These are phyloP conservation scores for Apis laboriosa DNA, from an alignment of 1,140 invertebrate species.

Conservation along the genomic window DNA sequence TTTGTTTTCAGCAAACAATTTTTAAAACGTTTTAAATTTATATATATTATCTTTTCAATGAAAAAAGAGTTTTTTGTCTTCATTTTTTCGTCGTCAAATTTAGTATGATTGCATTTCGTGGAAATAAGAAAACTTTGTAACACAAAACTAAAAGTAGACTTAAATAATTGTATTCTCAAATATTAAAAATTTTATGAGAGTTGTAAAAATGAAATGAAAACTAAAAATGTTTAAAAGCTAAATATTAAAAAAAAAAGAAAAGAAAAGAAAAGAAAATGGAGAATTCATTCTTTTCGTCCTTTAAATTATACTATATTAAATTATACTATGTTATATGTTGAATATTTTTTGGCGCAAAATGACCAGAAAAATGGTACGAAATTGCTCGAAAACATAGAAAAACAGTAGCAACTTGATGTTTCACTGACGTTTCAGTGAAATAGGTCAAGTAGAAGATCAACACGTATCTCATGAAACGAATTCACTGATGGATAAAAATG, in stretches of 20 bases:
- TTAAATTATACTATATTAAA: too few species aligned
- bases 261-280: too few species aligned
- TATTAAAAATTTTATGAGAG: neutral
- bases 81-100: too few species aligned
- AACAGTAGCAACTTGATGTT: neutral
- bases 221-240: neutral
- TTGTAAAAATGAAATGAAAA: neutral
- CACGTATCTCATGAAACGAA: neutral
- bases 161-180: neutral
- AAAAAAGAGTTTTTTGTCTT: too few species aligned
- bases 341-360: neutral
- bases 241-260: neutral
- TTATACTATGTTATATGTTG: too few species aligned
- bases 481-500: neutral
- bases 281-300: too few species aligned
- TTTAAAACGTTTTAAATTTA: neutral
- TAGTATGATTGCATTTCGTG: too few species aligned
- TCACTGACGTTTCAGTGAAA: neutral
- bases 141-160: neutral
- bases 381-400: neutral
- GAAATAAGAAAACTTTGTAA: too few species aligned
- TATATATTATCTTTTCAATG: neutral
- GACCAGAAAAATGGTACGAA: neutral
- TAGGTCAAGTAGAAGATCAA: constrained; percentile 15
- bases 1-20: neutral